phyloP scores from a whole-genome alignment of 2,113 vertebrate genomes.

The Malurus cyaneus region DNA sequence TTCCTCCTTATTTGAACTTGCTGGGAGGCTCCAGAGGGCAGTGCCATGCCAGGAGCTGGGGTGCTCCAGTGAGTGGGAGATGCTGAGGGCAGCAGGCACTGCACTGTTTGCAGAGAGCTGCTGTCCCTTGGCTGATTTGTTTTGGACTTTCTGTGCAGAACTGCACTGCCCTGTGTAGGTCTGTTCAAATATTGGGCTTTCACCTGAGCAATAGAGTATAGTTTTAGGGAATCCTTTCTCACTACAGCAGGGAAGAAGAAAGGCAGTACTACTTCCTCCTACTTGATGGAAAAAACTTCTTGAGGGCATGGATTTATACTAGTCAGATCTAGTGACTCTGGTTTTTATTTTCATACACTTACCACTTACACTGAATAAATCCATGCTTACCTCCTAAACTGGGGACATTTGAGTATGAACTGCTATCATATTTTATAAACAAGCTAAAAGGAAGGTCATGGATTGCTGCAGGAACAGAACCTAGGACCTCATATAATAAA shows the following conservation, averaged over 20 bases:
- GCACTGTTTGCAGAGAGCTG: accelerated
- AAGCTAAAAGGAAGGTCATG: neutral
- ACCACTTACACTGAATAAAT: slow-evolving; percentile 36
- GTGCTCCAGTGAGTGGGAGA: neutral
- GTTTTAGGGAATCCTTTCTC: neutral
- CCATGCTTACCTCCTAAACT: neutral
- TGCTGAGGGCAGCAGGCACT: neutral
- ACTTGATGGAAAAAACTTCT: neutral
- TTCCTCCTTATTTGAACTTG: neutral
- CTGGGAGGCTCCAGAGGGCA: neutral
- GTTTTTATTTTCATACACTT: slow-evolving; percentile 46
- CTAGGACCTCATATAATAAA: neutral
- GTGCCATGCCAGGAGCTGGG: neutral
- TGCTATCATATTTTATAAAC: slow-evolving; percentile 38
- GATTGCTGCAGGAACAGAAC: slow-evolving; percentile 13
- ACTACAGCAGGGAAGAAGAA: neutral
- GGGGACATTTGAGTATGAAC: neutral
- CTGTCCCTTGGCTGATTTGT: accelerated
- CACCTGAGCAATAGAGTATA: neutral
- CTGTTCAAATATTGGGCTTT: neutral
- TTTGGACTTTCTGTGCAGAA: neutral
- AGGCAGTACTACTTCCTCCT: neutral
- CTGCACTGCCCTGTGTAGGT: accelerated
- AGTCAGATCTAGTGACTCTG: neutral
- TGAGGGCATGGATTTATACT: neutral